A percentile compares a stretch with the other conserved stretches of the same genome.
These are phyloP conservation scores for Netelia fuscicornis DNA, from an alignment of 2,888 invertebrate species.

Conservation along the genomic window DNA sequence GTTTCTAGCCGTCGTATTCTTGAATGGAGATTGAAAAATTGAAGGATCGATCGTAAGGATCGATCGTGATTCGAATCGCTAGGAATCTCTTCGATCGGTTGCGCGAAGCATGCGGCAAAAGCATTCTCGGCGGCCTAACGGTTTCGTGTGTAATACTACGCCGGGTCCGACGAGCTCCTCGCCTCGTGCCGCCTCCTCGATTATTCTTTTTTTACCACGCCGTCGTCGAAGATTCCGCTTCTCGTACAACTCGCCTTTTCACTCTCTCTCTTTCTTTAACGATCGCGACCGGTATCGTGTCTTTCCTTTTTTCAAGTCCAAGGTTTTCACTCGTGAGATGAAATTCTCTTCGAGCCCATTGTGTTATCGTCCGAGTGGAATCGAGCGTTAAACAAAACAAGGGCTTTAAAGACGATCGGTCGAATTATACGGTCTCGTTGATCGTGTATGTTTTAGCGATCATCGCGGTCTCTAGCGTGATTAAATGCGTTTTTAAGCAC, in stretches of 20 bases:
- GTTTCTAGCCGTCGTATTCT: no score
- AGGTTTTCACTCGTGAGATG: conserved; percentile 33
- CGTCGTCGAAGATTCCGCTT: conserved; percentile 26
- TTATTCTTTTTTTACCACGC: no score
- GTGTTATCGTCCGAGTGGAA: background rate
- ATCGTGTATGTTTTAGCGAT: background rate
- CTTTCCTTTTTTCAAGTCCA: conserved; percentile 46
- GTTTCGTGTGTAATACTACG: conserved; percentile 73
- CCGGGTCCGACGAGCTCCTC: conserved; percentile 69
- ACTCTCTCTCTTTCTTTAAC: background rate
- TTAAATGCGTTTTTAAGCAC: background rate
- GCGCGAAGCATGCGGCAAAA: no score
- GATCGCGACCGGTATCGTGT: conserved; percentile 4
- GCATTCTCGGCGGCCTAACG: conserved; percentile 69
- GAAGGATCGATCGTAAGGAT: no score
- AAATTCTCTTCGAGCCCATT: conserved; percentile 12
- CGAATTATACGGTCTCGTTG: background rate
- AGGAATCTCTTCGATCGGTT: no score
- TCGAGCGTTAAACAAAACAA: background rate
- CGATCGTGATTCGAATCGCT: no score
- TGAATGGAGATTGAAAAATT: no score
- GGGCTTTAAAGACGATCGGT: background rate
- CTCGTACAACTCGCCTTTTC: conserved; percentile 49
- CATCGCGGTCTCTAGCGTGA: background rate
- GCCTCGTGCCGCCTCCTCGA: conserved; percentile 62